phyloP scores from a whole-genome alignment of 2,113 vertebrate genomes.

The Orientallactaga bullata region DNA sequence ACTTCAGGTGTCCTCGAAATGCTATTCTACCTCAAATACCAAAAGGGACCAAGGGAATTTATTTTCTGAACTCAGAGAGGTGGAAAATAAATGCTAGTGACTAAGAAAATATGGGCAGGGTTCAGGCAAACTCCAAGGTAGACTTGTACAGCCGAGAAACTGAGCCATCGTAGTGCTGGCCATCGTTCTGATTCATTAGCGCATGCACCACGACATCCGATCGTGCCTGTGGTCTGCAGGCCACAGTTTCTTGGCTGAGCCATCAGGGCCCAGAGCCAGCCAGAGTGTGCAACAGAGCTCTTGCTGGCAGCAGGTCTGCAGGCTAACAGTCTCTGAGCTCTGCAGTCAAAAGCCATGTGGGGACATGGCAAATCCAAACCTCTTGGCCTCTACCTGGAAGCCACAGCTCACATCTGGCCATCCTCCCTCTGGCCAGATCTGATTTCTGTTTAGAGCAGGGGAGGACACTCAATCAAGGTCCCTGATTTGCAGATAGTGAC shows the following conservation, averaged over 20 bases:
- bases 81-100: not conserved
- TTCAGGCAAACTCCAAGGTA: not conserved
- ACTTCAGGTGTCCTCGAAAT: conserved; percentile 8
- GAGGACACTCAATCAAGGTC: not conserved
- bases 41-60: not conserved
- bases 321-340: conserved; percentile 13
- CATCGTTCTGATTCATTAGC: not conserved
- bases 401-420: conserved; percentile 37
- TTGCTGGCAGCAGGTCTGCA: conserved; percentile 29
- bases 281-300: conserved; percentile 2
- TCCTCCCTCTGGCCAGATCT: conserved; percentile 9
- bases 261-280: conserved; percentile 17
- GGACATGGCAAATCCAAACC: conserved; percentile 51
- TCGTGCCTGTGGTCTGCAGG: not conserved
- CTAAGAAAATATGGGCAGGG: not conserved
- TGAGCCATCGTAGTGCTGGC: not conserved
- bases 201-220: not conserved
- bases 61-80: conserved; percentile 36
- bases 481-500: conserved; percentile 44
- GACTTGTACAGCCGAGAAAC: not conserved
- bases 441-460: conserved; percentile 37
- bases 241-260: not conserved
- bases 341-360: conserved; percentile 67
- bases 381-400: conserved; percentile 29
- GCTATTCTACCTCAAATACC: not conserved